A percentile compares a stretch with the other conserved stretches of the same genome.
Conservation (phyloP, 1,140 invertebrate genomes). For the Euglossa dilemma region DNA sequence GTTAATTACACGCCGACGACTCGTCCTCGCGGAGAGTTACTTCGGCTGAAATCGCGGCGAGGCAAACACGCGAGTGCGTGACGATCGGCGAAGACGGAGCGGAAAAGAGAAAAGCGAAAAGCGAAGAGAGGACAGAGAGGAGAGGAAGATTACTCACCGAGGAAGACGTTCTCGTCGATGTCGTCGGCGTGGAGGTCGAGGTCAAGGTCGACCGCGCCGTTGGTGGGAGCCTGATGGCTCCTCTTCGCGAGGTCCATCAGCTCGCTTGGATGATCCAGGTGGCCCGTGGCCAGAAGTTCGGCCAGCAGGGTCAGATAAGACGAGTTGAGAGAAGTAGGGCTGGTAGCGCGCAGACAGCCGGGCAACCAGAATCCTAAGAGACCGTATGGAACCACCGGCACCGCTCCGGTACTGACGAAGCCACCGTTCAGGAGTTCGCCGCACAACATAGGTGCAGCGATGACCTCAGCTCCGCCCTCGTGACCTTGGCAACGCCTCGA, state of each 20-base stretch:
- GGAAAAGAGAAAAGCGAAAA: too few relatives aligned
- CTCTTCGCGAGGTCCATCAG: conserved; percentile 73
- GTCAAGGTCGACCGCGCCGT: conserved; percentile 66
- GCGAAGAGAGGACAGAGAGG: too few relatives aligned
- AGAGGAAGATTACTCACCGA: conserved; percentile 72
- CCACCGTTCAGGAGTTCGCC: conserved; percentile 82
- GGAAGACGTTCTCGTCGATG: conserved; percentile 77
- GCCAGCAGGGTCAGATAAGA: conserved; percentile 78
- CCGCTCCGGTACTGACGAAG: conserved; percentile 81
- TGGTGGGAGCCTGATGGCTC: conserved; percentile 63
- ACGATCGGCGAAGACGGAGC: too few relatives aligned
- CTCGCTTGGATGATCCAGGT: conserved; percentile 65
- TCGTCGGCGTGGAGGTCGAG: conserved; percentile 71
- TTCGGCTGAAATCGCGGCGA: background rate
- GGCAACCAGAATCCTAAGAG: conserved; percentile 80
- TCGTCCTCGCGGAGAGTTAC: background rate
- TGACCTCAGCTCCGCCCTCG: conserved; percentile 69
- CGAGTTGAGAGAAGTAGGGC: conserved; percentile 76
- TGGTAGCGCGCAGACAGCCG: conserved; percentile 78
- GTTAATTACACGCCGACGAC: conserved; percentile 24
- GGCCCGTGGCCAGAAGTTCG: conserved; percentile 77
- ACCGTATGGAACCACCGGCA: conserved; percentile 79
- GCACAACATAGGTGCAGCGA: conserved; percentile 82
- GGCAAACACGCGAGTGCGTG: too few relatives aligned
- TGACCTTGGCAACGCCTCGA: conserved; percentile 66